Base-by-base conservation (phyloP, 2,113 vertebrate species). In the Speoplatyrhinus poulsoni region DNA sequence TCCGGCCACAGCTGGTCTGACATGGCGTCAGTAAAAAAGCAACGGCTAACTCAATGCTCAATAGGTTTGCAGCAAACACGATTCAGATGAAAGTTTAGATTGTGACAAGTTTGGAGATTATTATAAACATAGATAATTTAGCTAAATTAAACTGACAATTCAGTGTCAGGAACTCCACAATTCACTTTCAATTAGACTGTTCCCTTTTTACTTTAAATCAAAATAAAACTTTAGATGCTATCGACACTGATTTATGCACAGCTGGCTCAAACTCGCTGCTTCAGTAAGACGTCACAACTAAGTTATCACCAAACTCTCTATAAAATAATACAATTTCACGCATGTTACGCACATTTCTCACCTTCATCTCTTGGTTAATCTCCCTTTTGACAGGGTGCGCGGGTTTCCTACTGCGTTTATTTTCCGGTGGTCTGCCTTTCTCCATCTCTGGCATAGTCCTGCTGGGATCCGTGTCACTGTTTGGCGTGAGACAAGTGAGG, bases 331-430 rank as follows among this genome's bases (percentile, higher is more conserved):
- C n/a, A 3, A 16, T 6, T 7, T n/a, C 1, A 7, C 36, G n/a
- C 7, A 9, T 15, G 67, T 26, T 48, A 53, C 52, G 55, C 47
- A 48, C 12, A 60, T 1, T 52, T 33, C 91, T 85, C 91, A 98
- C 96, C 96, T 98, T 97, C 96, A 98, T 96, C 90, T 98, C 96
- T 82, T 96, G 95, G 77, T 96, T 97, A 89, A 96, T 96, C 90
- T 96, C 96, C 86, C 96, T 93, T 82, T 97, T 96, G 61, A 98
- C 94, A 1, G 96, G 96, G 88, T 95, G 95, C 81, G 95, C 95
- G 86, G 95, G 94, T 87, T 96, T 96, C 89, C 96, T 96, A 92
- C 96, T 98, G 85, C 96, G 92, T 90, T 98, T 98, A 92, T 95
- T 96, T 96, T 98, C 96, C 69, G 96, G 95, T 69, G 96, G 95